Conservation (phyloP, 2,113 vertebrate species). For the Cathartes aura region DNA sequence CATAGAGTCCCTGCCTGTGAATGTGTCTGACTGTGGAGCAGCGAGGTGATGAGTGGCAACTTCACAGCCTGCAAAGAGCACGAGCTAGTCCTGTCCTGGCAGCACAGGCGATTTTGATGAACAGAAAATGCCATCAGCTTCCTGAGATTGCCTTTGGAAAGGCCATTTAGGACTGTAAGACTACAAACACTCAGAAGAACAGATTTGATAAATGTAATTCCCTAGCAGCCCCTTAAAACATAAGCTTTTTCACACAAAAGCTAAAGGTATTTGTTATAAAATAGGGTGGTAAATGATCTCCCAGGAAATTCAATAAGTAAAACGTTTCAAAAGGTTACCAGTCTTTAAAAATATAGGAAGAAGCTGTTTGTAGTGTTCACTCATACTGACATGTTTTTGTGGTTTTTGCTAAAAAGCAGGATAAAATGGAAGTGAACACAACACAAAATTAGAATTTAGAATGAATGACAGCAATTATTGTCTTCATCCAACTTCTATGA, state of each 20-base stretch:
- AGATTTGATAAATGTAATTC: not conserved
- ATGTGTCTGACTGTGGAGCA: not conserved
- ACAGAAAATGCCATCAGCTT: not conserved
- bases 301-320: not conserved
- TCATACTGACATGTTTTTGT: not conserved
- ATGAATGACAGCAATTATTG: not conserved
- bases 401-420: rapidly evolving
- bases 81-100: not conserved
- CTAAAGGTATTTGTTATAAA: not conserved
- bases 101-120: not conserved
- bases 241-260: not conserved
- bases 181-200: not conserved
- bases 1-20: not conserved
- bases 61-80: not conserved
- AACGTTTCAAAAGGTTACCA: not conserved
- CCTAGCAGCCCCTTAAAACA: not conserved
- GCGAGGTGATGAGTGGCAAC: not conserved
- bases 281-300: not conserved
- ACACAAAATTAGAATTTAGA: not conserved
- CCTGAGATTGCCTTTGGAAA: not conserved
- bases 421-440: not conserved
- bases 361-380: not conserved
- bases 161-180: not conserved
- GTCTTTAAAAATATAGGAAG: not conserved
- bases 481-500: not conserved